Evolutionary conservation across 2,113 vertebrate species (phyloP), one percentile per base, ranked within the genome.

Genomic region (Sterna hirundo): DNA sequence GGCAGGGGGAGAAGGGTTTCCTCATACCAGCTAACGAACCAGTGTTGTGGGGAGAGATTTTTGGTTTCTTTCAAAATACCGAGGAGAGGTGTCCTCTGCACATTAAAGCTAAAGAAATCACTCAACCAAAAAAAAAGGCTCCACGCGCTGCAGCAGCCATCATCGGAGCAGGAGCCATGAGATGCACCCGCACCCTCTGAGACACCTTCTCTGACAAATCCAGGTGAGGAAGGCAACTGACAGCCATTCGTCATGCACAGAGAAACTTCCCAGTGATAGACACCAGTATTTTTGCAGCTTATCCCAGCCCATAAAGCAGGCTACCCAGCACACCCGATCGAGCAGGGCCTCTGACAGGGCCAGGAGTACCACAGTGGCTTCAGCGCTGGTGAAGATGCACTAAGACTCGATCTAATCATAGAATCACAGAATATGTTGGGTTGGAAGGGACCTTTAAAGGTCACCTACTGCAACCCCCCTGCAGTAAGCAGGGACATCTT

Each of bases 231-330:
- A 57, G 26, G 38, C 77, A 74, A 58, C 9, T 4, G 36, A 34
- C 10, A 36, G 2, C 9, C 17, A 10, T 21, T 90, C 10, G 6
- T 2, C 2, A 23, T 1, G 5, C 15, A 11, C 60, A 74, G 12
- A 82, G 40, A 54, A 89, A 74, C 68, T n/a, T 72, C 26, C 44
- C 11, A 3, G 13, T 70, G 54, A 26, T 36, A 23, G 11, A 65
- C 15, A 49, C 9, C 1, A 1, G 13, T 57, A 27, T 81, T 89
- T 81, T 65, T 65, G 20, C 26, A 15, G 11, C 30, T 83, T 81
- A 38, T 52, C 49, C 38, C 30, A 32, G 20, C 11, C 44, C 17
- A 65, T 0, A 0, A 64, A 60, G 26, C 23, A 49, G 0, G 0
- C 15, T 68, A 60, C 36, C 69, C 68, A 40, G 44, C 25, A 21